phyloP scores from a whole-genome alignment of 2,888 invertebrate genomes.

The Sisyra terminalis region DNA sequence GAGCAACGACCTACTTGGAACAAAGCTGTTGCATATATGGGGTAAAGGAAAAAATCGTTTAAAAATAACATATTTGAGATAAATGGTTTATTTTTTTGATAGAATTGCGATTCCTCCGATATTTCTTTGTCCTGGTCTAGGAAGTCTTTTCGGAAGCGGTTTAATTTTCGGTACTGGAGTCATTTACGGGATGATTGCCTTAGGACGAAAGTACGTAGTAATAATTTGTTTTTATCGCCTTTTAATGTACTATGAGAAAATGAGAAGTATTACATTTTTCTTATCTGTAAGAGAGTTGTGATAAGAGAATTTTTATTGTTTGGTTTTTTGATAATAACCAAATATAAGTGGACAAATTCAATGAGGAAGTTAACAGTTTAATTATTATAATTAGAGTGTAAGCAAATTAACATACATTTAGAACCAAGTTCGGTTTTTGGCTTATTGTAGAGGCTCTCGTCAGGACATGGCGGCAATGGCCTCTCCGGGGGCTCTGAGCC shows the following conservation, averaged over 20 bases:
- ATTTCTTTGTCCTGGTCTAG: constrained; percentile 54
- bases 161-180: constrained; percentile 78
- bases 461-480: constrained; percentile 75
- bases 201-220: constrained; percentile 81
- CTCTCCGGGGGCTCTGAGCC: constrained; percentile 41
- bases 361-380: too few relatives aligned
- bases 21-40: constrained; percentile 67
- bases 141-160: constrained; percentile 74
- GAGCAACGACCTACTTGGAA: constrained; percentile 81
- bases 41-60: constrained; percentile 39
- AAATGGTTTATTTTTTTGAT: constrained; percentile 17
- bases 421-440: background rate
- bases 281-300: background rate
- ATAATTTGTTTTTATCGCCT: background rate
- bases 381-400: too few relatives aligned
- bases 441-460: constrained; percentile 50
- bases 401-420: background rate
- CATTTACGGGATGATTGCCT: constrained; percentile 85
- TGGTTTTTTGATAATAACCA: constrained; percentile 1
- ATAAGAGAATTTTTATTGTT: background rate
- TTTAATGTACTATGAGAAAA: background rate
- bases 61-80: constrained; percentile 9
- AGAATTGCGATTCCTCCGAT: constrained; percentile 71
- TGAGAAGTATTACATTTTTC: background rate
- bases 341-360: constrained; percentile 1